These are phyloP conservation scores for Enteromius anoplus DNA, from an alignment of 2,797 vertebrate species.

Conservation along the genomic window DNA sequence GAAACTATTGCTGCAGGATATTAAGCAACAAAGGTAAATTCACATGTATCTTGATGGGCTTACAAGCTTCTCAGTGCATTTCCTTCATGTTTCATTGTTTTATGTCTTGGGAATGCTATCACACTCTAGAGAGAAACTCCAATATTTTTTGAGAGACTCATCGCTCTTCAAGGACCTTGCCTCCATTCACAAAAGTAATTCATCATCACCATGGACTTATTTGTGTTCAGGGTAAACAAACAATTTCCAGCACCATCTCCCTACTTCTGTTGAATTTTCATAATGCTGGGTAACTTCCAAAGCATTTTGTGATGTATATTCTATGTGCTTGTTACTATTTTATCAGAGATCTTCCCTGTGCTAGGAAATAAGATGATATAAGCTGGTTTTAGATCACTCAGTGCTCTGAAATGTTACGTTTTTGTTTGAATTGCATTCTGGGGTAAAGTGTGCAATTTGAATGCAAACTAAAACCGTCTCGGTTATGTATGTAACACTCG, in stretches of 20 bases:
- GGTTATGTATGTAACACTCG: too few species aligned
- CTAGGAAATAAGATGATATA: neutral
- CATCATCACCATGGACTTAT: neutral
- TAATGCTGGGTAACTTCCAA: neutral
- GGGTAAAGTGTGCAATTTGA: neutral
- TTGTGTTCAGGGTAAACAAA: neutral
- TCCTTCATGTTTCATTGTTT: neutral
- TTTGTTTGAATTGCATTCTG: neutral
- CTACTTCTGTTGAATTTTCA: neutral
- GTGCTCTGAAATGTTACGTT: neutral
- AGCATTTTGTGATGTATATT: neutral
- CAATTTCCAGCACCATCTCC: neutral
- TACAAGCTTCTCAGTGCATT: neutral
- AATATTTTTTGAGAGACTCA: neutral
- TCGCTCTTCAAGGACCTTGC: neutral
- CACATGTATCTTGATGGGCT: neutral
- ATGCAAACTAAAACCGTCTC: too few species aligned
- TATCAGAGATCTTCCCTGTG: neutral
- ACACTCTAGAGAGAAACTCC: neutral
- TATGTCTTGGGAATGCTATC: neutral
- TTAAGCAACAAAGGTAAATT: neutral
- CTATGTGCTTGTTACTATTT: neutral
- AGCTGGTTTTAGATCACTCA: neutral
- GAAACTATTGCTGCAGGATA: neutral
- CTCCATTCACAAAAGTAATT: conserved; percentile 7